Percentiles rank a stretch among this genome's conserved stretches.
Conservation (phyloP, 2,797 vertebrate genomes). For the Tachyglossus aculeatus region DNA sequence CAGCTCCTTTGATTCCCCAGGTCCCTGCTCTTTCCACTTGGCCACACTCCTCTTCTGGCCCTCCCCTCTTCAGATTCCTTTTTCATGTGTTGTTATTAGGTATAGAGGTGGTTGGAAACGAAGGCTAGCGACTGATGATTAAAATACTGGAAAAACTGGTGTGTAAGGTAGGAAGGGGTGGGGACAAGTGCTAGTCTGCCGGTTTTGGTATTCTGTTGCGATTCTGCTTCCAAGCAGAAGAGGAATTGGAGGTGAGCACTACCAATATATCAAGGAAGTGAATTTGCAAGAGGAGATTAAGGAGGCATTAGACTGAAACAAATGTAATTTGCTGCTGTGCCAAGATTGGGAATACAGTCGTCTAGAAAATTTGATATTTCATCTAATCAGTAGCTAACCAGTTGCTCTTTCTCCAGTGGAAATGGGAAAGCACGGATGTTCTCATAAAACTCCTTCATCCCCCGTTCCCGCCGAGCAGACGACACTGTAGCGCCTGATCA, state of each 20-base stretch:
- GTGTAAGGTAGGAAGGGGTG: slow-evolving; percentile 3
- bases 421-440: slow-evolving; percentile 16
- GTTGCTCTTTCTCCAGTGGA: slow-evolving; percentile 12
- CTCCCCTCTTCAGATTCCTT: slow-evolving; percentile 12
- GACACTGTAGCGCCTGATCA: slow-evolving; percentile 36
- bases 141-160: neutral
- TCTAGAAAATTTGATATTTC: slow-evolving; percentile 24
- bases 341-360: neutral
- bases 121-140: neutral
- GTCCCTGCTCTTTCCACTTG: slow-evolving; percentile 4
- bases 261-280: slow-evolving; percentile 39
- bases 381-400: slow-evolving; percentile 23
- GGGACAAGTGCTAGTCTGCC: neutral
- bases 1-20: slow-evolving; percentile 1
- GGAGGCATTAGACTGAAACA: slow-evolving; percentile 9
- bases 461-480: slow-evolving; percentile 25
- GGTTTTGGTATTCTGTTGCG: slow-evolving; percentile 4
- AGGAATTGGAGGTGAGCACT: neutral
- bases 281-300: slow-evolving; percentile 44
- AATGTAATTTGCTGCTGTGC: neutral
- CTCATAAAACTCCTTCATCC: slow-evolving; percentile 30
- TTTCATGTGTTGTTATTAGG: slow-evolving; percentile 8
- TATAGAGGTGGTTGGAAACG: neutral
- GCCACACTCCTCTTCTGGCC: neutral
- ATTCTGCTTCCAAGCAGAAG: slow-evolving; percentile 28